Evolutionary conservation across 2,797 vertebrate genomes (phyloP).

Genomic region (Artibeus jamaicensis): DNA sequence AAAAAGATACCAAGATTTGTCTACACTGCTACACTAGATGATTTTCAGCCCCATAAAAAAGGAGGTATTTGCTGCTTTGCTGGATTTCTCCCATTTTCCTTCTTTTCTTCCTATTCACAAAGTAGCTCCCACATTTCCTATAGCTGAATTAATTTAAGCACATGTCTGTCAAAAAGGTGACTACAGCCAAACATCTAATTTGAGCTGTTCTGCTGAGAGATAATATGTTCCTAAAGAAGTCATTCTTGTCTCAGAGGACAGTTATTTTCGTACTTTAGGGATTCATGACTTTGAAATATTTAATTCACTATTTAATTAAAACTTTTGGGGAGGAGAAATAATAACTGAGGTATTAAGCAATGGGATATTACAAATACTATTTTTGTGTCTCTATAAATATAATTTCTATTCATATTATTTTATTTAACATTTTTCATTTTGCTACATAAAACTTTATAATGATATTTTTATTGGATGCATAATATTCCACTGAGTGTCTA

Average conservation of each 20-base stretch:
- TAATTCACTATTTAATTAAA: background rate
- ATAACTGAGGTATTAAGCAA: background rate
- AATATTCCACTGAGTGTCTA: background rate
- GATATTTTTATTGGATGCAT: background rate
- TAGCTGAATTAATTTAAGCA: background rate
- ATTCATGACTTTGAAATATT: background rate
- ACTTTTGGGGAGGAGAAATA: background rate
- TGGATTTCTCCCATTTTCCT: background rate
- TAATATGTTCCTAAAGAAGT: background rate
- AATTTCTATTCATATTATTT: background rate
- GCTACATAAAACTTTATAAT: background rate
- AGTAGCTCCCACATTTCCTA: background rate
- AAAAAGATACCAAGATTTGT: background rate
- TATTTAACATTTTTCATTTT: background rate
- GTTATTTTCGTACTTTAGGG: background rate
- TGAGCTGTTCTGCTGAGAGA: background rate
- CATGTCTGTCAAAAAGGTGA: background rate
- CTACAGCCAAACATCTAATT: background rate
- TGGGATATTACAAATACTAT: background rate
- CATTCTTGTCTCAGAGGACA: background rate
- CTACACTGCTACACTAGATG: background rate
- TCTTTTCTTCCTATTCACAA: background rate
- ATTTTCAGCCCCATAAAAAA: background rate
- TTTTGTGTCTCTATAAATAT: background rate
- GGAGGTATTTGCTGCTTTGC: background rate